Percentiles rank a stretch among this genome's conserved stretches.
These are phyloP conservation scores for Exocentrus adspersus DNA, from an alignment of 2,888 invertebrate genomes.

Conservation along the genomic window DNA sequence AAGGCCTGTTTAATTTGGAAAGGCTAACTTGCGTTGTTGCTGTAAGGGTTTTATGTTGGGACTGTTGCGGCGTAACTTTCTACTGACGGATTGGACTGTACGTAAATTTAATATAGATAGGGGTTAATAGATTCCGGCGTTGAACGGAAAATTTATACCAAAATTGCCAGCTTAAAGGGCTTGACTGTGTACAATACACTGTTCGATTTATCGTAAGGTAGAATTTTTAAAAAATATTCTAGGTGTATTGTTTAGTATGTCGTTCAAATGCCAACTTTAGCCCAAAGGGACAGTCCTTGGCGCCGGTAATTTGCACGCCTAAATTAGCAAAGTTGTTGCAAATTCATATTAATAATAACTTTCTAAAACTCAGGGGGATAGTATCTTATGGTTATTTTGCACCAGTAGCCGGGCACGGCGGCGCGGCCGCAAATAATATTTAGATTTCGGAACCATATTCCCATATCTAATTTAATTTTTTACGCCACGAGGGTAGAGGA, in stretches of 20 bases:
- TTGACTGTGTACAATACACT: no score
- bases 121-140: no score
- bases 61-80: neutral
- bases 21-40: slow-evolving; percentile 11
- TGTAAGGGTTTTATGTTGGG: neutral
- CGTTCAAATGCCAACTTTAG: slow-evolving; percentile 8
- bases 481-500: neutral
- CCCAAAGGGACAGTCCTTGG: neutral
- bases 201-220: no score
- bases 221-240: no score
- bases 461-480: neutral
- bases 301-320: neutral
- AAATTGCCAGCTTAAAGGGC: no score
- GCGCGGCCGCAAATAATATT: no score
- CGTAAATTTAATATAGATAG: no score
- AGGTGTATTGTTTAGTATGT: slow-evolving; percentile 9
- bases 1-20: slow-evolving; percentile 8
- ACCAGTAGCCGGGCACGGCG: neutral
- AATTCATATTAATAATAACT: slow-evolving; percentile 16
- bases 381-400: slow-evolving; percentile 1
- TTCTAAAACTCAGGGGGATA: slow-evolving; percentile 1
- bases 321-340: slow-evolving; percentile 11
- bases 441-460: neutral
- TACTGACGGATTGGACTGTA: neutral
- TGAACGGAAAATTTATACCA: no score